A percentile compares a stretch with the other conserved stretches of the same genome.
These are phyloP conservation scores for Xyliphius kryptos DNA, from an alignment of 2,113 vertebrate genomes.

Conservation along the genomic window DNA sequence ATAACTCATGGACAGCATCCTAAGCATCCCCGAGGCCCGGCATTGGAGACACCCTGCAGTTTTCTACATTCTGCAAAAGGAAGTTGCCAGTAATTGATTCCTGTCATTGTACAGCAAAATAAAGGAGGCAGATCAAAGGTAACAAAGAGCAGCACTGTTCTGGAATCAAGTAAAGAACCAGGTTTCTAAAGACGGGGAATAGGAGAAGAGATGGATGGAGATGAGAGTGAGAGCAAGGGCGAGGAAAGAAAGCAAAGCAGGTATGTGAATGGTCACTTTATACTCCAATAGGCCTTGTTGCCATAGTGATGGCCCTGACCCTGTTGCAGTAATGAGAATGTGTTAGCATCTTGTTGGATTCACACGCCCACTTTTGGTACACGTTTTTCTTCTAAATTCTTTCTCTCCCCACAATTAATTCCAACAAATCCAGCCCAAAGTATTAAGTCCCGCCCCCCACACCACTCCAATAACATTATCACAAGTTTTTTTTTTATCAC, in stretches of 20 bases:
- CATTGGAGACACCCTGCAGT: conserved; percentile 1
- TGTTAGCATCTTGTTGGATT: not conserved
- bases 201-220: conserved; percentile 18
- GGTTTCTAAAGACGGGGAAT: conserved; percentile 1
- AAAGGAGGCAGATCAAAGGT: conserved; percentile 29
- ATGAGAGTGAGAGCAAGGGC: conserved; percentile 47
- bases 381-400: not conserved
- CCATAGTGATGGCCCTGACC: not conserved
- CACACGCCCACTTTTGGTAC: not conserved
- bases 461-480: no score
- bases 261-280: conserved; percentile 18
- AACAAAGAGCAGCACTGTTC: conserved; percentile 47
- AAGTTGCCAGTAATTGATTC: conserved; percentile 19
- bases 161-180: not conserved
- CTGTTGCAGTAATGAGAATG: conserved; percentile 1
- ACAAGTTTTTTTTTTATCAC: no score
- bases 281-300: not conserved
- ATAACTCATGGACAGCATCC: conserved; percentile 6
- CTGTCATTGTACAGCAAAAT: conserved; percentile 32
- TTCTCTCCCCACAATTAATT: no score
- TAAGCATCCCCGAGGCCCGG: not conserved
- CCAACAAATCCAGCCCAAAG: no score
- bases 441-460: no score
- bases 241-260: conserved; percentile 35
- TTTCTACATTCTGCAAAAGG: conserved; percentile 16